Evolutionary conservation across 2,888 invertebrate genomes (phyloP), one percentile per base, ranked within the genome.

Genomic region (Dicranocentrus wangi): DNA sequence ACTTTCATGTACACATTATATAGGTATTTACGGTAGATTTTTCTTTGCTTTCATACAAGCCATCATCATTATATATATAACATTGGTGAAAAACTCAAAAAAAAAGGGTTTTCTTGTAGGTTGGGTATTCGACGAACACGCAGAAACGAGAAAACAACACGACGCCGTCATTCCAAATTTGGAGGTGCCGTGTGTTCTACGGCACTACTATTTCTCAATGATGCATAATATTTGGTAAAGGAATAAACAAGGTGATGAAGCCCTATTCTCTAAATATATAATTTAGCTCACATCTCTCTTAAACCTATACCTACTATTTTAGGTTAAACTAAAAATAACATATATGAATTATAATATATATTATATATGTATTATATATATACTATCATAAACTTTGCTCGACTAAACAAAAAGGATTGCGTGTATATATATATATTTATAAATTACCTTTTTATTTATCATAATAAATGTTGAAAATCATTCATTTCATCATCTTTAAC

Each of bases 391-490:
- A n/a, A n/a, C 8, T 58, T 42, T 43, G 19, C n/a, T 68, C 39
- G n/a, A 60, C 43, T 60, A 47, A 58, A 71, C n/a, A 60, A 71
- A 66, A 71, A 66, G 39, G 17, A 58, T 58, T 55, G 55, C 69
- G 42, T 42, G 23, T 70, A 58, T 47, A n/a, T n/a, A n/a, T n/a
- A n/a, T n/a, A n/a, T n/a, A n/a, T n/a, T n/a, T n/a, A n/a, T n/a
- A n/a, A n/a, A n/a, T n/a, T n/a, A n/a, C n/a, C n/a, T n/a, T n/a
- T n/a, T n/a, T n/a, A n/a, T n/a, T n/a, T n/a, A n/a, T 47, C n/a
- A 15, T 66, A 23, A 66, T 60, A 60, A 60, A 60, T 25, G 27
- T 23, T 43, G 43, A 70, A 70, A 58, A 25, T 63, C 21, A 55
- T 42, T 72, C 51, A 72, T 77, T 77, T 69, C 42, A 42, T 60